Conservation (phyloP, 23 tunicate species). For the Trididemnum clinides region DNA sequence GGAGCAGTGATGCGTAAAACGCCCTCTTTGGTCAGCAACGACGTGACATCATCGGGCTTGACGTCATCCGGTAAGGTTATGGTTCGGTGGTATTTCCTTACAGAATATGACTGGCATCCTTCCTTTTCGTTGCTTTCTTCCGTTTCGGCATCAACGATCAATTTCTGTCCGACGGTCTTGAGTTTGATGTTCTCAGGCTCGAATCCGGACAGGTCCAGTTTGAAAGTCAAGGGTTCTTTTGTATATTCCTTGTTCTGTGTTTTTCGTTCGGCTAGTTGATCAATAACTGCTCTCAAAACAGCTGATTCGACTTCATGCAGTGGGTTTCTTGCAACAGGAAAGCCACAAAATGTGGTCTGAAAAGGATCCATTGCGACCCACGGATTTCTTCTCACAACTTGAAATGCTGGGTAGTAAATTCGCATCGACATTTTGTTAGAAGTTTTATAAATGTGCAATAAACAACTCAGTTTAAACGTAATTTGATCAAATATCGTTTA, state of each 20-base stretch:
- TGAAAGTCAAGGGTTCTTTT: neutral
- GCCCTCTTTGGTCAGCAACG: conserved; percentile 33
- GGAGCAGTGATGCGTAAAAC: conserved; percentile 69
- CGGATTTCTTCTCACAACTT: too few species aligned
- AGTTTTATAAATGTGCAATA: too few species aligned
- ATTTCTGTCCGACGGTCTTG: conserved; percentile 50
- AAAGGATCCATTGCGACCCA: too few species aligned
- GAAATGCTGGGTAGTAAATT: too few species aligned
- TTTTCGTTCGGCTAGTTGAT: neutral
- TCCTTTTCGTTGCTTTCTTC: conserved; percentile 31
- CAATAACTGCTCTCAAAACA: too few species aligned
- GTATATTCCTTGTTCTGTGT: neutral
- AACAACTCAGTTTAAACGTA: too few species aligned
- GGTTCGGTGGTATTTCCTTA: conserved; percentile 44
- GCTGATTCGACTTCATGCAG: too few species aligned
- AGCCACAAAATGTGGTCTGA: too few species aligned
- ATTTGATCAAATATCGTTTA: too few species aligned
- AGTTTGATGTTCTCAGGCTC: conserved; percentile 33
- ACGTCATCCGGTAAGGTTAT: conserved; percentile 52
- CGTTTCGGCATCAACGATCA: conserved; percentile 39
- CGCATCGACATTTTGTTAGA: too few species aligned
- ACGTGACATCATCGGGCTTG: conserved; percentile 47
- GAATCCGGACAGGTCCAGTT: conserved; percentile 14
- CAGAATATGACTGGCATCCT: conserved; percentile 15
- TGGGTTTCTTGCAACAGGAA: too few species aligned